Percentiles rank a stretch among this genome's conserved stretches.
These are phyloP conservation scores for Ichneumoninae sp. DNA, from an alignment of 2,888 invertebrate species.

Conservation along the genomic window DNA sequence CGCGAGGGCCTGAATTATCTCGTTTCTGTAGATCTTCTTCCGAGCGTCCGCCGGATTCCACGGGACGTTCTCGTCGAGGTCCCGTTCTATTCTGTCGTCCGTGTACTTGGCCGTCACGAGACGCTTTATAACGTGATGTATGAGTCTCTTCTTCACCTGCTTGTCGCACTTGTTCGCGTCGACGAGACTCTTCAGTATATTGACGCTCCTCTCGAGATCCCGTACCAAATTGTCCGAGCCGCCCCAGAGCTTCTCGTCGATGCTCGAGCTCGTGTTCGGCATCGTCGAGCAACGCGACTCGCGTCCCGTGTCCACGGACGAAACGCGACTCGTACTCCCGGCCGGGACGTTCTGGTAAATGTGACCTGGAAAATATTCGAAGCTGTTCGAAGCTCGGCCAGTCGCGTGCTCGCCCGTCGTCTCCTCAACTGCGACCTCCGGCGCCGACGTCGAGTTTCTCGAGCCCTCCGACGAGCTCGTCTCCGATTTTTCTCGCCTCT, in stretches of 20 bases:
- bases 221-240: slow-evolving; percentile 85
- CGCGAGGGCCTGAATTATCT: slow-evolving; percentile 79
- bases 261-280: slow-evolving; percentile 82
- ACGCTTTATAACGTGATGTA: slow-evolving; percentile 88
- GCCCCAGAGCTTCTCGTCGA: slow-evolving; percentile 83
- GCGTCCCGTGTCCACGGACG: slow-evolving; percentile 78
- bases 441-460: slow-evolving; percentile 79
- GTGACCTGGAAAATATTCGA: slow-evolving; percentile 87
- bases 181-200: slow-evolving; percentile 86
- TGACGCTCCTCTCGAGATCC: slow-evolving; percentile 88
- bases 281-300: slow-evolving; percentile 79
- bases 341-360: slow-evolving; percentile 86
- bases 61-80: slow-evolving; percentile 82
- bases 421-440: slow-evolving; percentile 44
- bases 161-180: slow-evolving; percentile 87
- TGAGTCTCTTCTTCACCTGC: slow-evolving; percentile 87
- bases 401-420: slow-evolving; percentile 78
- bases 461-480: slow-evolving; percentile 36
- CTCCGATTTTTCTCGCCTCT: slow-evolving; percentile 64
- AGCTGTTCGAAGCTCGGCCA: slow-evolving; percentile 87
- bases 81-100: slow-evolving; percentile 85
- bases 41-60: slow-evolving; percentile 83
- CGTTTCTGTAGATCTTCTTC: slow-evolving; percentile 80
- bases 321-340: slow-evolving; percentile 77
- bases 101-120: slow-evolving; percentile 87